phyloP scores from a whole-genome alignment of 1,140 invertebrate genomes.

The Acromyrmex echinatior region DNA sequence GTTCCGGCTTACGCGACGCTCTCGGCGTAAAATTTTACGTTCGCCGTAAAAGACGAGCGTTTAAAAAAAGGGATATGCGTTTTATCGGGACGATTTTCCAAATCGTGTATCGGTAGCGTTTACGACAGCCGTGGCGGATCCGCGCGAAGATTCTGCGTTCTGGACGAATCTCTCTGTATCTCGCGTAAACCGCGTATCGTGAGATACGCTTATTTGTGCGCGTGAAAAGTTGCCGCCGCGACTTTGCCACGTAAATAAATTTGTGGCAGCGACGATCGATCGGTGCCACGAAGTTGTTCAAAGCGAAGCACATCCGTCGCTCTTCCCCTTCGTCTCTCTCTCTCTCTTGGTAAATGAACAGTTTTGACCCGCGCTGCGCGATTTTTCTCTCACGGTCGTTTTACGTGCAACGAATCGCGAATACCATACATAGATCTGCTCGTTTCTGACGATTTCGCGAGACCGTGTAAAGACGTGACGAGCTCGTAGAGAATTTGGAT shows the following conservation, averaged over 20 bases:
- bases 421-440: constrained; percentile 4
- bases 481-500: not conserved
- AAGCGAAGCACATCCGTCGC: constrained; percentile 2
- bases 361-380: constrained; percentile 40
- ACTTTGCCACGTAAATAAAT: constrained; percentile 12
- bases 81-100: constrained; percentile 31
- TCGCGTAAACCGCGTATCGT: constrained; percentile 3
- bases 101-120: constrained; percentile 27
- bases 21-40: constrained; percentile 49
- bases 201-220: not conserved
- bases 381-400: constrained; percentile 10
- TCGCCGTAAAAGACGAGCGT: constrained; percentile 19
- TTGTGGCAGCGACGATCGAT: constrained; percentile 6
- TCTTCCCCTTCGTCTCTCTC: not conserved
- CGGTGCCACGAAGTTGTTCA: not conserved
- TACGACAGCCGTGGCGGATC: not conserved
- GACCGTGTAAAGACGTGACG: not conserved
- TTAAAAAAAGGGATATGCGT: not conserved
- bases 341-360: constrained; percentile 4
- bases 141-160: not conserved
- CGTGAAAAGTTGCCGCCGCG: not conserved
- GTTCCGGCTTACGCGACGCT: constrained; percentile 8
- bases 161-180: not conserved
- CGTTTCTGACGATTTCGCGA: not conserved
- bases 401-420: constrained; percentile 39